These are phyloP conservation scores for Thaumetopoea pityocampa DNA, from an alignment of 1,140 invertebrate species.

Conservation along the genomic window DNA sequence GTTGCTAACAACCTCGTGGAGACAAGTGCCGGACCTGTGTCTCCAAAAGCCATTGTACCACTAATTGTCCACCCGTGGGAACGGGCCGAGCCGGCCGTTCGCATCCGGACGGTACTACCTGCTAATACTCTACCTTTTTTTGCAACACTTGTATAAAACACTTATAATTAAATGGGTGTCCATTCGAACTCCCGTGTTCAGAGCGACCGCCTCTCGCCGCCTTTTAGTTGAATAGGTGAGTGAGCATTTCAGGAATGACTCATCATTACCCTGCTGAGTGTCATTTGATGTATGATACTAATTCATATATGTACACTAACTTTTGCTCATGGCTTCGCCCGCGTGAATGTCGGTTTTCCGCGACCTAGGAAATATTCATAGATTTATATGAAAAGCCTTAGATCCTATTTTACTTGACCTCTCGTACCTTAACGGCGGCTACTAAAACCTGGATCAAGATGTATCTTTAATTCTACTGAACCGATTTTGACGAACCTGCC, in stretches of 20 bases:
- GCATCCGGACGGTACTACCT: conserved; percentile 66
- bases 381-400: too few relatives aligned
- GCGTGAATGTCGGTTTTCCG: too few relatives aligned
- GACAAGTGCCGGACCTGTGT: conserved; percentile 52
- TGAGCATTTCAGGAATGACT: conserved; percentile 26
- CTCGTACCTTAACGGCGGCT: too few relatives aligned
- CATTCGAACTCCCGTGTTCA: conserved; percentile 40
- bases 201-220: conserved; percentile 42
- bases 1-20: conserved; percentile 31
- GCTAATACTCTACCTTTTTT: conserved; percentile 43
- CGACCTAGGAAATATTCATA: too few relatives aligned
- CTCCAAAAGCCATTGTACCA: conserved; percentile 51
- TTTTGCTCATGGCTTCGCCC: too few relatives aligned
- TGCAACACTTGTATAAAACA: conserved; percentile 55
- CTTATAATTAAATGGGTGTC: conserved; percentile 48
- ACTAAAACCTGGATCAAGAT: too few relatives aligned
- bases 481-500: too few relatives aligned
- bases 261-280: conserved; percentile 15
- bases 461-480: too few relatives aligned
- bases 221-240: conserved; percentile 5
- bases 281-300: conserved; percentile 16
- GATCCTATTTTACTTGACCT: too few relatives aligned
- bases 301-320: too few relatives aligned
- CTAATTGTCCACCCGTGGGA: conserved; percentile 61
- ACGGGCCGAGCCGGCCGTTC: conserved; percentile 39